These are phyloP conservation scores for Rhinoderma darwinii DNA, from an alignment of 2,113 vertebrate genomes.

Conservation along the genomic window DNA sequence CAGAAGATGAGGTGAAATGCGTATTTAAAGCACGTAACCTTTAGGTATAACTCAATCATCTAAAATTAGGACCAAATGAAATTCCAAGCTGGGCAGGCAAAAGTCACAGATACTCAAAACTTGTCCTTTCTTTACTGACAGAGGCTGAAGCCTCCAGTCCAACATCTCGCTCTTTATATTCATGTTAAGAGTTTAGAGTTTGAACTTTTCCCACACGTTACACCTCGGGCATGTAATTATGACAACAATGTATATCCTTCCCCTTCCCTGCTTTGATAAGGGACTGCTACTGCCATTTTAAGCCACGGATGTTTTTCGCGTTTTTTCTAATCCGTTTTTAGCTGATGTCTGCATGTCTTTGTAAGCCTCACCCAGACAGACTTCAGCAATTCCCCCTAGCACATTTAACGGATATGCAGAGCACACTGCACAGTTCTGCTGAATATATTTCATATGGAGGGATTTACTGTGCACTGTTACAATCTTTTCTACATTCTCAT, in stretches of 20 bases:
- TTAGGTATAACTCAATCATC: neutral
- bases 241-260: slow-evolving; percentile 43
- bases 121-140: neutral
- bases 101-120: neutral
- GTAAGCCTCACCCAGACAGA: slow-evolving; percentile 52
- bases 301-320: slow-evolving; percentile 37
- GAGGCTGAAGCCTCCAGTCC: neutral
- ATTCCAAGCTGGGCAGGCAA: neutral
- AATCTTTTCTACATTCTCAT: neutral
- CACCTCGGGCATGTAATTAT: slow-evolving; percentile 38
- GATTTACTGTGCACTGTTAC: neutral
- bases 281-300: slow-evolving; percentile 50
- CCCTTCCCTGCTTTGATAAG: slow-evolving; percentile 42
- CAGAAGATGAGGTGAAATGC: neutral
- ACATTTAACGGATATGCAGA: slow-evolving; percentile 47
- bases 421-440: neutral
- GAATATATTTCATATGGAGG: slow-evolving; percentile 1
- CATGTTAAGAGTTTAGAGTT: neutral
- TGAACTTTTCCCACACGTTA: slow-evolving; percentile 31
- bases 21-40: neutral
- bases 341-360: slow-evolving; percentile 57
- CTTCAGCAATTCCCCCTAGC: slow-evolving; percentile 33
- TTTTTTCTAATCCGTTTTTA: slow-evolving; percentile 56
- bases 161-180: neutral
- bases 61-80: neutral